Base-by-base conservation (phyloP, 2,888 invertebrate species). In the Ceramica pisi region DNA sequence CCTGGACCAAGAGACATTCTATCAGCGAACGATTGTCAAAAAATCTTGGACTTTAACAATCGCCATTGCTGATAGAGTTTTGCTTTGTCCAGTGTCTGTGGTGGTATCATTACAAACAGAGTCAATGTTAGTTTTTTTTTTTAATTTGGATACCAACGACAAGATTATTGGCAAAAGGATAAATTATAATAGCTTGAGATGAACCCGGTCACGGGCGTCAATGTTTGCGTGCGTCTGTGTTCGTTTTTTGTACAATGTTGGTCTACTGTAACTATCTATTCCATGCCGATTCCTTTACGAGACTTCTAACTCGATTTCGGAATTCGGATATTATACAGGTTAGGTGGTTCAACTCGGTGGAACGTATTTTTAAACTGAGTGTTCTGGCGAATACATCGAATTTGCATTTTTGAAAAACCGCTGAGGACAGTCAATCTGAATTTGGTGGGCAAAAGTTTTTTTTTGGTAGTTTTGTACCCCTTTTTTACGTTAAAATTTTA, bases 241-340 rank as follows among this genome's bases (percentile, higher is more conserved):
- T 65, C 2, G 1, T 1, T 48, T 7, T 26, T 44, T 26, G 35
- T 2, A 10, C 1, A 0, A 2, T 46, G 12, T 44, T 1, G 3
- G 21, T 26, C 19, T 73, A 57, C 76, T 73, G 50, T 31, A 16
- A 1, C 21, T 5, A 19, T 26, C 1, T 75, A 10, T 56, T 65
- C 19, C 2, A 16, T 57, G 56, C 38, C 83, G 79, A 75, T 72
- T 89, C 83, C 84, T 81, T 77, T 70, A 79, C 85, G 79, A 84
- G 85, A 88, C 82, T 87, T 88, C 87, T 83, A 85, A 86, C 85
- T 89, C 88, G 87, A 88, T 90, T 88, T 86, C 84, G 72, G 84
- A 84, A 86, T 84, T 85, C 83, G 75, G 79, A 81, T 83, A 86
- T 81, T 80, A 83, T 83, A 80, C 78, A 75, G 72, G 76, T 72